Base-by-base conservation (phyloP, 2,797 vertebrate genomes). In the Neosilurus mollespiculum region DNA sequence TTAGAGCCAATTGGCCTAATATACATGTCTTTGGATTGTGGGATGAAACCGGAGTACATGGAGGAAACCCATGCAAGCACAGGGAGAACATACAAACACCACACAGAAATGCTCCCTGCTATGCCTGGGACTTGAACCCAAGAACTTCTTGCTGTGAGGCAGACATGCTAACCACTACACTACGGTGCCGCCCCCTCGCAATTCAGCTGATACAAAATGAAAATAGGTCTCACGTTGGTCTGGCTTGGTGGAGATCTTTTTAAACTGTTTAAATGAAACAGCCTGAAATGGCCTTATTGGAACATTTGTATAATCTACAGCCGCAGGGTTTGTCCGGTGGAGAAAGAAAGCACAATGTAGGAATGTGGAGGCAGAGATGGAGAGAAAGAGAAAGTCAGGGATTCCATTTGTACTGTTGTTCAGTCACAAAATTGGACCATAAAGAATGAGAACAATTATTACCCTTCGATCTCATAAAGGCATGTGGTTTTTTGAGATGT, bases 381-480 rank as follows among this genome's bases (percentile, higher is more conserved):
- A 76, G 88, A 90, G 82, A 71, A 70, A 82, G 53, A 53, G 83
- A 65, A 70, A 64, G 3, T 54, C 82, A 86, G 70, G 69, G 79
- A 79, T 82, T 85, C 80, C 72, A 66, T 81, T 83, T 82, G 73
- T 56, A 71, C 62, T 86, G 65, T 84, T 84, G 49, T 76, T 83
- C 79, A 88, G 86, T 83, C 26, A 80, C 78, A 83, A 88, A 87
- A 86, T 66, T 86, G 79, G 83, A 65, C 86, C 58, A 81, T 86
- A 83, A 86, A 81, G 75, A 72, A 84, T 84, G 71, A 84, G 70
- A 84, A 87, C 84, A 87, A 86, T 85, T 73, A 81, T 86, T 84
- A 83, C 78, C 77, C 22, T 86, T 88, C 78, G 30, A 78, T 84
- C 84, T 87, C 78, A 81, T 88, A 86, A 87, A 84, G 82, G 72